Evolutionary conservation across 2,113 vertebrate species (phyloP).

Genomic region (Asarcornis scutulata): DNA sequence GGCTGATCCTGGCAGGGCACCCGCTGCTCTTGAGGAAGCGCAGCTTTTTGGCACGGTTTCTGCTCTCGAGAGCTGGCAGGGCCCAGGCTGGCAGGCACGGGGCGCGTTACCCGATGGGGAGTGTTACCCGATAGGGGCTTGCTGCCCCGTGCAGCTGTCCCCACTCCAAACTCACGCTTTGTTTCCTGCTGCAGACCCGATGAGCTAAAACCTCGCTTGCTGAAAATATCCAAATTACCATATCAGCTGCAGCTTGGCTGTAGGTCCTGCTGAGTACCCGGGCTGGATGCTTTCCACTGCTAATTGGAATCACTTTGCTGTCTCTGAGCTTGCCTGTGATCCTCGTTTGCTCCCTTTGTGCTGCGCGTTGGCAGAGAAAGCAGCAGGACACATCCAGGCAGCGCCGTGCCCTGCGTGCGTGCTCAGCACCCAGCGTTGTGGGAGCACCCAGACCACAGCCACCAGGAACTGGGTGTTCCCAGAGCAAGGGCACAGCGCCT

Average conservation of each 20-base stretch:
- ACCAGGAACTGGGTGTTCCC: not conserved
- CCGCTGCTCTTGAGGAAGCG: not conserved
- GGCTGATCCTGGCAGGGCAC: not conserved
- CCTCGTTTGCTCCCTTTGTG: not conserved
- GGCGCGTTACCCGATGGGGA: not conserved
- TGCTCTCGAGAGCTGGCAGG: not conserved
- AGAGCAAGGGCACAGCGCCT: not conserved
- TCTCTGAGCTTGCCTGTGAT: not conserved
- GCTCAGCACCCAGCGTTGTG: not conserved
- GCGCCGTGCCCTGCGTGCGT: not conserved
- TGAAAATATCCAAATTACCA: not conserved
- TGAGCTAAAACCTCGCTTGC: not conserved
- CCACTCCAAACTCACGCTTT: not conserved
- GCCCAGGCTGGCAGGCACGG: not conserved
- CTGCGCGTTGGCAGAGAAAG: not conserved
- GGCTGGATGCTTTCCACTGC: not conserved
- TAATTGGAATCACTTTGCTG: not conserved
- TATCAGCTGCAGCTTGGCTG: not conserved
- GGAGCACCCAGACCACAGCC: not conserved
- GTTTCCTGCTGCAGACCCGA: fast-evolving
- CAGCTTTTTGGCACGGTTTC: not conserved
- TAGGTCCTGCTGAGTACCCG: not conserved
- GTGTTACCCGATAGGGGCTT: not conserved
- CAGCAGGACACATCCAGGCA: fast-evolving
- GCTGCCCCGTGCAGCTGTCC: not conserved